Evolutionary conservation across 1,140 invertebrate genomes (phyloP).

Genomic region (Aphaenogaster ashmeadi): DNA sequence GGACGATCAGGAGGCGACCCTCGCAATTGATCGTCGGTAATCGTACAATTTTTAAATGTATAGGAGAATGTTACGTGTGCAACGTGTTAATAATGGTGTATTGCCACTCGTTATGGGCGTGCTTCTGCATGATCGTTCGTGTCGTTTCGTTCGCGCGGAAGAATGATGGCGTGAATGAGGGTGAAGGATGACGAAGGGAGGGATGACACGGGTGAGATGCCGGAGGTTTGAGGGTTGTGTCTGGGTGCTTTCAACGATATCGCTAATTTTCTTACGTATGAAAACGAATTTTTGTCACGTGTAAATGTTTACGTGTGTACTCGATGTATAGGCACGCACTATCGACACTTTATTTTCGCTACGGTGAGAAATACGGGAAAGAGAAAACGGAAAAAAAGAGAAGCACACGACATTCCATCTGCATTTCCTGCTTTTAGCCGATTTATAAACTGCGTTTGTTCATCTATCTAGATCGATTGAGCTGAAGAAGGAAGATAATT

Average conservation of each 20-base stretch:
- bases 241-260: slow-evolving; percentile 67
- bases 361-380: slow-evolving; percentile 38
- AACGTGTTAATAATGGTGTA: slow-evolving; percentile 71
- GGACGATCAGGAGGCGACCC: slow-evolving; percentile 18
- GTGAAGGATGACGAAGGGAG: not conserved
- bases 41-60: slow-evolving; percentile 73
- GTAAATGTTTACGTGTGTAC: slow-evolving; percentile 63
- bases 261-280: slow-evolving; percentile 52
- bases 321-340: slow-evolving; percentile 70
- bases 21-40: slow-evolving; percentile 56
- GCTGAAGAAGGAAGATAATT: slow-evolving; percentile 1
- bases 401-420: slow-evolving; percentile 61
- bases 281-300: slow-evolving; percentile 35
- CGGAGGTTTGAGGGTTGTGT: slow-evolving; percentile 42
- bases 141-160: slow-evolving; percentile 59
- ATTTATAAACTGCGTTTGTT: not conserved
- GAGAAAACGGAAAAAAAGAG: slow-evolving; percentile 20
- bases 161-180: slow-evolving; percentile 15
- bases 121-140: slow-evolving; percentile 75
- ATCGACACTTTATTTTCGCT: slow-evolving; percentile 72
- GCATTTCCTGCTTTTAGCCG: slow-evolving; percentile 56
- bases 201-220: not conserved
- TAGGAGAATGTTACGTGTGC: slow-evolving; percentile 74
- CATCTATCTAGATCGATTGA: not conserved
- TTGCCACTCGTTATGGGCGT: slow-evolving; percentile 72